Conservation (phyloP, 2,888 invertebrate genomes). For the Heliconius sara region DNA sequence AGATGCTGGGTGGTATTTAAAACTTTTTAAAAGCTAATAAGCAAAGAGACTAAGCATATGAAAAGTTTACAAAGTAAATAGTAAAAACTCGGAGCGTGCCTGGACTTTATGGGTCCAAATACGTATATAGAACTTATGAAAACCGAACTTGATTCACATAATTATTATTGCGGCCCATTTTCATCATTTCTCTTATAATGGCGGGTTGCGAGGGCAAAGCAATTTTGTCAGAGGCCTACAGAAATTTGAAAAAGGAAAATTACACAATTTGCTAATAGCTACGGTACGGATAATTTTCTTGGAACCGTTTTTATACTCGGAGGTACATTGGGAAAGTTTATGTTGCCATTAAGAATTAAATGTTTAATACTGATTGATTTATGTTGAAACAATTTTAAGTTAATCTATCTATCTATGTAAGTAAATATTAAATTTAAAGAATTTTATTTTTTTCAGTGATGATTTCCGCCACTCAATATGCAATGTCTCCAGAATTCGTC, state of each 20-base stretch:
- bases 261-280: constrained; percentile 81
- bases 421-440: too few species aligned
- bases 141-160: constrained; percentile 46
- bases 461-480: too few species aligned
- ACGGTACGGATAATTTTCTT: constrained; percentile 72
- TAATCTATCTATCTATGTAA: too few species aligned
- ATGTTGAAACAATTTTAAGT: too few species aligned
- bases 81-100: constrained; percentile 22
- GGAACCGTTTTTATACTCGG: constrained; percentile 62
- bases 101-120: constrained; percentile 33
- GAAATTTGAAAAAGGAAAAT: constrained; percentile 80
- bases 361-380: too few species aligned
- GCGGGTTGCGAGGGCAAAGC: constrained; percentile 73
- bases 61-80: constrained; percentile 21
- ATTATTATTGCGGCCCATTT: constrained; percentile 60
- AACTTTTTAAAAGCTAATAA: constrained; percentile 21
- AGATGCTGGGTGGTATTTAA: constrained; percentile 15
- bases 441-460: too few species aligned
- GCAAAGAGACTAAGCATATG: constrained; percentile 23
- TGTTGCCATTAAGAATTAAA: constrained; percentile 1
- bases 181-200: constrained; percentile 73
- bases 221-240: constrained; percentile 75
- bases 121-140: constrained; percentile 33
- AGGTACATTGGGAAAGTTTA: constrained; percentile 22
- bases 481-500: too few species aligned